A percentile compares a stretch with the other conserved stretches of the same genome.
phyloP scores from a whole-genome alignment of 64 coral and sea anemone species.

The Dendronephthya gigantea region DNA sequence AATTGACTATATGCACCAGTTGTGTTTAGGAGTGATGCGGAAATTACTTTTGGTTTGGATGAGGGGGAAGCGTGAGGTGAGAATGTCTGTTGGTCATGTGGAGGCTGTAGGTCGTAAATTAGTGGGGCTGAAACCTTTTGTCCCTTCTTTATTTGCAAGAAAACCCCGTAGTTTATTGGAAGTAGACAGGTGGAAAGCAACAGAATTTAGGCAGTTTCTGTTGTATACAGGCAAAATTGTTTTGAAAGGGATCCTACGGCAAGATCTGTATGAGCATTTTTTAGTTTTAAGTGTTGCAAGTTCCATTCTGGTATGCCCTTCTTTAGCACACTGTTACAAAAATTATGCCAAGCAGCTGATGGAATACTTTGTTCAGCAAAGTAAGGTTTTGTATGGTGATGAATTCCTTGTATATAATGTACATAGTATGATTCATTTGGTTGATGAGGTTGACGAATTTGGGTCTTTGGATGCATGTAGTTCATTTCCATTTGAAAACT shows the following conservation, averaged over 20 bases:
- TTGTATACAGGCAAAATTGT: conserved; percentile 16
- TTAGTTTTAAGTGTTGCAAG: conserved; percentile 18
- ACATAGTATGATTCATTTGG: conserved; percentile 20
- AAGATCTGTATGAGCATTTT: background rate
- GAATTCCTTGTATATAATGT: conserved; percentile 14
- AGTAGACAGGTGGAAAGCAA: conserved; percentile 19
- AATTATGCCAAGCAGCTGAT: conserved; percentile 12
- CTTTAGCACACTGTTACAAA: conserved; percentile 6
- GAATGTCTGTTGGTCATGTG: conserved; percentile 15
- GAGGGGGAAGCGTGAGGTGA: background rate
- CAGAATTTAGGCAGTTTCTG: conserved; percentile 16
- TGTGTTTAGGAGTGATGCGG: background rate
- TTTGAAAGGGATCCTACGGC: background rate
- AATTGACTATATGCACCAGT: conserved; percentile 17
- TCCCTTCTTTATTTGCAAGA: background rate
- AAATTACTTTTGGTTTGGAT: conserved; percentile 15
- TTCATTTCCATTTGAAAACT: conserved; percentile 18
- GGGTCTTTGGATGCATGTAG: conserved; percentile 8
- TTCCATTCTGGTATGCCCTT: conserved; percentile 18
- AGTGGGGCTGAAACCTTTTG: background rate
- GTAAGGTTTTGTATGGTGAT: conserved; percentile 16
- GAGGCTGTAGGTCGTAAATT: background rate
- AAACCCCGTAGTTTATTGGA: background rate
- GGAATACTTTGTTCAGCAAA: conserved; percentile 18
- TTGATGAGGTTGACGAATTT: conserved; percentile 17